Evolutionary conservation across 2,797 vertebrate species (phyloP).

Genomic region (Anas bahamensis): DNA sequence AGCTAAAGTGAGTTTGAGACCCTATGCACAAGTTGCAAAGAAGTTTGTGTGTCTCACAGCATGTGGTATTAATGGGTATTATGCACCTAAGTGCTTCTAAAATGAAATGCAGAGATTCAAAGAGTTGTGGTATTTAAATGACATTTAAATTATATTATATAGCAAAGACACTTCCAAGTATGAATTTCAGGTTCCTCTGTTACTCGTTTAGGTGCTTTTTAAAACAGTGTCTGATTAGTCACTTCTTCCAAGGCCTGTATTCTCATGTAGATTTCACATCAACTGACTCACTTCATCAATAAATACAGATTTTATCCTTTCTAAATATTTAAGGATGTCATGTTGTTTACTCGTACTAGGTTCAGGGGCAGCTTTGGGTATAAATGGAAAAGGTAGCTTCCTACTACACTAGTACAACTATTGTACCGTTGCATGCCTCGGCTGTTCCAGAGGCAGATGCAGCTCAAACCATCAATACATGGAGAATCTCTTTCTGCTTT

Average conservation of each 20-base stretch:
- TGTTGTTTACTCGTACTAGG: neutral
- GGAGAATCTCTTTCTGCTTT: neutral
- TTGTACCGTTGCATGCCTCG: neutral
- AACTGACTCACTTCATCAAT: neutral
- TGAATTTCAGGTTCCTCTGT: neutral
- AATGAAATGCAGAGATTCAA: neutral
- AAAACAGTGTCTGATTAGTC: neutral
- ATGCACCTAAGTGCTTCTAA: neutral
- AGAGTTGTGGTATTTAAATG: neutral
- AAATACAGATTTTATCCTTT: neutral
- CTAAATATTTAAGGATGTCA: neutral
- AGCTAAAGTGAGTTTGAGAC: neutral
- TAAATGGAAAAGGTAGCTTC: neutral
- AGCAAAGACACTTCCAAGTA: neutral
- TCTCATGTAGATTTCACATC: neutral
- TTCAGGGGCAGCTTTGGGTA: neutral
- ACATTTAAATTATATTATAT: neutral
- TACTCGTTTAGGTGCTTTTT: neutral
- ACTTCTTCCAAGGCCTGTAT: neutral
- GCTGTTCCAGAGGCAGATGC: neutral
- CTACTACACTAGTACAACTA: neutral
- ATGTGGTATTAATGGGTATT: neutral
- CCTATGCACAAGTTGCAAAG: neutral
- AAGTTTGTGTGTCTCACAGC: neutral
- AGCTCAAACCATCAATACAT: neutral